Base-by-base conservation (phyloP, 2,888 invertebrate species). In the Hypolimnas misippus region DNA sequence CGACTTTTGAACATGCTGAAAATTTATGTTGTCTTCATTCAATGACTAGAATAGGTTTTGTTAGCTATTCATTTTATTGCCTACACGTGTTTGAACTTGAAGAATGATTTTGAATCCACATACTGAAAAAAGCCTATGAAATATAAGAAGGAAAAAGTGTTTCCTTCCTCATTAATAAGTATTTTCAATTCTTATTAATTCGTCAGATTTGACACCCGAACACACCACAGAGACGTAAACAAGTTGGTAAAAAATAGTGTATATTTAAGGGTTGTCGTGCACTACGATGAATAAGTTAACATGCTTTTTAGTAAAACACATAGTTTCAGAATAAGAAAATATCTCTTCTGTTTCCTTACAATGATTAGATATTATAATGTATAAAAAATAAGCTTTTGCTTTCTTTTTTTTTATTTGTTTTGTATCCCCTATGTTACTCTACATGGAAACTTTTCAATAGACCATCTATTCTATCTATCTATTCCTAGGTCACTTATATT, bases 1-100 rank as follows among this genome's bases (percentile, higher is more conserved):
- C 95, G 95, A 82, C 93, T 93, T 82, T 89, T 93, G 75, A 94
- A 93, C 94, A 94, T 94, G 56, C 66, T 73, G 70, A 66, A 63
- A 53, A 44, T 46, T 60, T 54, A 49, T 53, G 31, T 52, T 19
- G 25, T 42, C 8, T 40, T 44, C 21, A 31, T 46, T 46, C 19
- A 38, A 35, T 46, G 8, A 35, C 19, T 50, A 17, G 3, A 12
- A 35, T 33, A 10, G 19, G 50, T 16, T 44, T 40, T 38, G 52
- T 59, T 60, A 60, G 46, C 63, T 60, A 29, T 52, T 29, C 63
- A 64, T 64, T 53, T 44, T 60, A 46, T 7, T 7, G 54, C 17
- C 5, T 33, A 12, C 52, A n/a, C 4, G 49, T 25, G 8, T 49
- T 49, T 49, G 14, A 29, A 49, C 6, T 49, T 14, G 8, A 7